Percentiles rank a stretch among this genome's conserved stretches.
These are phyloP conservation scores for Lates calcarifer DNA, from an alignment of 2,113 vertebrate genomes.

Conservation along the genomic window DNA sequence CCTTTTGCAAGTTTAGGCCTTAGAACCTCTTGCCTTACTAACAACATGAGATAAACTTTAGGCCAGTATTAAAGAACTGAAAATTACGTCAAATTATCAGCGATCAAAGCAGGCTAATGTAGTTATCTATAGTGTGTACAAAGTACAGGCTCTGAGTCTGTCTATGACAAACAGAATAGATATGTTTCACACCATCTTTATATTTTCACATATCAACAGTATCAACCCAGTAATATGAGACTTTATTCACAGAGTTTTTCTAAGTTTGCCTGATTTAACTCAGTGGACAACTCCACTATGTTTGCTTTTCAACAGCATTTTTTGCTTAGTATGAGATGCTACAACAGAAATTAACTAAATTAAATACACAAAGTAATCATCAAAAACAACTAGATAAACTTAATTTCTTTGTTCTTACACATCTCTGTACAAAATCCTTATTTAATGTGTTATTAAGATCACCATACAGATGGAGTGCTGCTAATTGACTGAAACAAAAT, in stretches of 20 bases:
- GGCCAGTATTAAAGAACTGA: too few relatives aligned
- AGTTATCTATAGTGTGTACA: background rate
- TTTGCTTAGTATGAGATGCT: background rate
- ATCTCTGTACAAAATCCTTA: conserved; percentile 13
- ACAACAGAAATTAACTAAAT: background rate
- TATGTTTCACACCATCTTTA: background rate
- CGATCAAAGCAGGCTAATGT: background rate
- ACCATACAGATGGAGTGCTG: conserved; percentile 16
- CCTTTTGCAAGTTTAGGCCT: too few relatives aligned
- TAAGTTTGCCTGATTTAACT: background rate
- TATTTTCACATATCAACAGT: conserved; percentile 5
- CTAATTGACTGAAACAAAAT: conserved; percentile 26
- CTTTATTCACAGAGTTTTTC: background rate
- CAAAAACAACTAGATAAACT: conserved; percentile 3
- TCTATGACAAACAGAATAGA: too few relatives aligned
- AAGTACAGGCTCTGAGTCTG: too few relatives aligned
- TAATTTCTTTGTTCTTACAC: conserved; percentile 39
- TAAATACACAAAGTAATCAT: background rate
- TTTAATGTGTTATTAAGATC: conserved; percentile 27
- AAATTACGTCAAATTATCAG: background rate
- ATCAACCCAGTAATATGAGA: background rate
- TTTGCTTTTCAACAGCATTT: background rate
- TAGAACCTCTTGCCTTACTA: too few relatives aligned
- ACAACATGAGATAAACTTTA: too few relatives aligned
- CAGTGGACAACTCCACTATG: background rate